A percentile compares a stretch with the other conserved stretches of the same genome.
These are phyloP conservation scores for Drosophila prolongata DNA, from an alignment of 2,888 invertebrate species.

Conservation along the genomic window DNA sequence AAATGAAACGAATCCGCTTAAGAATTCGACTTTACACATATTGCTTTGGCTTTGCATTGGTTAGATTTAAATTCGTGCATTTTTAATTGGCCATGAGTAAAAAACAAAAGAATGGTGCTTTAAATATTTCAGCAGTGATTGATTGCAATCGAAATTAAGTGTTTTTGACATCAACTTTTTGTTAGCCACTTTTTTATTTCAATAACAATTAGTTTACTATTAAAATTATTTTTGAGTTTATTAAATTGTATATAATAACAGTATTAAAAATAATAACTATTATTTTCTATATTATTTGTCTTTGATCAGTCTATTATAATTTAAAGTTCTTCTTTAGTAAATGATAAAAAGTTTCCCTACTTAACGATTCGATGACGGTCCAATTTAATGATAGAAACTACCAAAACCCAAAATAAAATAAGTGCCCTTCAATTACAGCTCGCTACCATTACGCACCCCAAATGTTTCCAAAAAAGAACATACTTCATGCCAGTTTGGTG, in stretches of 20 bases:
- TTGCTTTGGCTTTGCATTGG: slow-evolving; percentile 34
- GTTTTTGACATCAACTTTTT: too few species aligned
- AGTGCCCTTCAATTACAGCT: slow-evolving; percentile 10
- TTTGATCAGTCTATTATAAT: too few species aligned
- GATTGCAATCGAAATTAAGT: background rate
- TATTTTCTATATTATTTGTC: too few species aligned
- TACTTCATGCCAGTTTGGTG: slow-evolving; percentile 10
- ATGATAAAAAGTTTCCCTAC: background rate
- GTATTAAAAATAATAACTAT: too few species aligned
- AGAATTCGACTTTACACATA: slow-evolving; percentile 18
- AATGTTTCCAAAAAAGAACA: slow-evolving; percentile 19
- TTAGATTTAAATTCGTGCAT: slow-evolving; percentile 47
- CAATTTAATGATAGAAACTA: slow-evolving; percentile 1
- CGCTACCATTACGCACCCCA: slow-evolving; percentile 8
- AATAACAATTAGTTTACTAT: background rate
- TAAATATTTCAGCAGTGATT: background rate
- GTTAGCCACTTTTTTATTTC: too few species aligned
- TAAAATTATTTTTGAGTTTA: background rate
- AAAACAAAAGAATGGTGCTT: background rate
- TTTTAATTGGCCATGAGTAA: slow-evolving; percentile 24
- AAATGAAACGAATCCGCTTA: slow-evolving; percentile 47
- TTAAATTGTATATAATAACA: too few species aligned
- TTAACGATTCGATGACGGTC: slow-evolving; percentile 1
- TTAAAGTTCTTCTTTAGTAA: too few species aligned
- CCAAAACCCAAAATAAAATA: slow-evolving; percentile 1